Base-by-base conservation (phyloP, 2,113 vertebrate genomes). In the Xiphophorus hellerii region DNA sequence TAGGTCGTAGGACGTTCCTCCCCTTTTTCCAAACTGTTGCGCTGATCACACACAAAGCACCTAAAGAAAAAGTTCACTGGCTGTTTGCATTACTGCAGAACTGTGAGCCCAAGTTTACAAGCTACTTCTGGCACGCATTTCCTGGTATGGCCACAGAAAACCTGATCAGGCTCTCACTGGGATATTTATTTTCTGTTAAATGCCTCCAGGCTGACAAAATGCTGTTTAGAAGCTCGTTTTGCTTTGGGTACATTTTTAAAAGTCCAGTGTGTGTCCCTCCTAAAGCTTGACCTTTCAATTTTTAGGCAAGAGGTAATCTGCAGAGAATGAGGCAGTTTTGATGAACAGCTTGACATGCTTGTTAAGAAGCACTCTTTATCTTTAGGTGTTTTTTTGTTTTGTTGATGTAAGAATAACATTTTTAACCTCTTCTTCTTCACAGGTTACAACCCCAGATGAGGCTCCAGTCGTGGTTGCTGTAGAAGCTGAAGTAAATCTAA, bases 401-500 rank as follows among this genome's bases (percentile, higher is more conserved):
- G 15, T 58, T 37, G n/a, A 69, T 13, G 62, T 2, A 3, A 80
- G 27, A 65, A 72, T 42, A 15, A 66, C 25, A 33, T 29, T 60
- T 14, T 7, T 42, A 2, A 29, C 27, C 25, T 25, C 64, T 28
- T 71, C 27, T 64, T 11, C 27, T 35, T 68, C 37, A 20, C 30
- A 90, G 90, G 66, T 82, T 17, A 62, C n/a, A 77, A 39, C 62
- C 25, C 60, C 71, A 75, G 74, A 31, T 65, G 84, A 85, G 70
- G 60, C 69, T 69, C 62, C 82, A 70, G 66, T 58, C 48, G 76
- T 12, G 10, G 60, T 62, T 62, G 65, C 77, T 68, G 78, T 54
- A 58, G 88, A 79, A 54, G 60, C 51, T n/a, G 73, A 90, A 83
- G 90, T 92, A 85, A 88, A 67, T 72, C 62, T 72, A 74, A 67